Percentiles rank a stretch among this genome's conserved stretches.
phyloP scores from a whole-genome alignment of 2,888 invertebrate species.

The Himalopsyche japonica region DNA sequence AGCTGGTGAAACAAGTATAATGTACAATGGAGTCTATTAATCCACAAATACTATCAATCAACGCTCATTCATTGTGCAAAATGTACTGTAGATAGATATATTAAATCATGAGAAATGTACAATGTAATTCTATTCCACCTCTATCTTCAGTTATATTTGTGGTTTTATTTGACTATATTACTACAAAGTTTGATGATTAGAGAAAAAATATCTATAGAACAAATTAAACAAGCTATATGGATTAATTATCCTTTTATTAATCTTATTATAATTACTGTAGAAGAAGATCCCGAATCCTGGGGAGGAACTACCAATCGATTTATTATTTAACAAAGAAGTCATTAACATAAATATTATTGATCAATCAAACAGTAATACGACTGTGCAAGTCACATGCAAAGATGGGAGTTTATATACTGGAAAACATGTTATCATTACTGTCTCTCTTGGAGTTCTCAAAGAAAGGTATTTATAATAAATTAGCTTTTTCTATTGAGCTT shows the following conservation, averaged over 20 bases:
- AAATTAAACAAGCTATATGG: background rate
- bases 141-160: background rate
- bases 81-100: too few species aligned
- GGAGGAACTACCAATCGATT: conserved; percentile 52
- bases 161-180: background rate
- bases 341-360: conserved; percentile 49
- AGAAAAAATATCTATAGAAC: background rate
- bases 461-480: conserved; percentile 48
- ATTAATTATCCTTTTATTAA: background rate
- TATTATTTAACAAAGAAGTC: conserved; percentile 60
- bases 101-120: background rate
- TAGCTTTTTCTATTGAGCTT: background rate
- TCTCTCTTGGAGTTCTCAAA: conserved; percentile 70
- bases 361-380: conserved; percentile 51
- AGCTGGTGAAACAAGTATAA: too few species aligned
- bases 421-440: conserved; percentile 68
- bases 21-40: too few species aligned
- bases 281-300: conserved; percentile 55
- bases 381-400: conserved; percentile 59
- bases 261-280: conserved; percentile 45
- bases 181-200: background rate
- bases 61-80: too few species aligned
- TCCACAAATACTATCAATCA: too few species aligned
- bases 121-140: background rate
- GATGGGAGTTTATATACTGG: conserved; percentile 61